Conservation (phyloP, 2,113 vertebrate genomes). For the Nothobranchius furzeri region DNA sequence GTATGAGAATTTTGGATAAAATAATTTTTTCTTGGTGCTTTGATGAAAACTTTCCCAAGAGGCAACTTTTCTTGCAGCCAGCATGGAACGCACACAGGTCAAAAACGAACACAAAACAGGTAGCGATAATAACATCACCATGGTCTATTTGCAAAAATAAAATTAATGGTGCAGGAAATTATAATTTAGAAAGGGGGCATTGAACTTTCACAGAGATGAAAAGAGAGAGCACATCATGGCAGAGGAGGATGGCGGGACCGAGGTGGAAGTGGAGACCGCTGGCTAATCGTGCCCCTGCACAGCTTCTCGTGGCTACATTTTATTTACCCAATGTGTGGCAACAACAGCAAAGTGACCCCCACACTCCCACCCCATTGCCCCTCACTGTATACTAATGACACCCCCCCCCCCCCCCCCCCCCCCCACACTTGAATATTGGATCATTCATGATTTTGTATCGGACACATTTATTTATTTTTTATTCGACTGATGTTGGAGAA, state of each 20-base stretch:
- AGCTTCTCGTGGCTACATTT: slow-evolving; percentile 58
- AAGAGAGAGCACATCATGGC: neutral
- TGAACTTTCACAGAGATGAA: slow-evolving; percentile 7
- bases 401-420: neutral
- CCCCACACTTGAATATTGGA: slow-evolving; percentile 28
- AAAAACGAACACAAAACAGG: no score
- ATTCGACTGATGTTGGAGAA: slow-evolving; percentile 23
- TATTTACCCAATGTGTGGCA: slow-evolving; percentile 67
- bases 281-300: slow-evolving; percentile 78
- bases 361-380: neutral
- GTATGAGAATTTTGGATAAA: no score
- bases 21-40: no score
- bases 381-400: neutral
- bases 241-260: slow-evolving; percentile 30
- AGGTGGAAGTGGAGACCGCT: slow-evolving; percentile 71
- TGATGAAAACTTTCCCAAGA: no score
- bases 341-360: slow-evolving; percentile 45
- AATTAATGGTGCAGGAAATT: slow-evolving; percentile 3
- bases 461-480: slow-evolving; percentile 27
- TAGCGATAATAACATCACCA: no score
- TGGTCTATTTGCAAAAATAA: neutral
- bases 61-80: no score
- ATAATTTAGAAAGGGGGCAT: slow-evolving; percentile 7
- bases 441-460: slow-evolving; percentile 11
- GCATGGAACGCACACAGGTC: no score